Conservation (phyloP, 1,140 invertebrate genomes). For the Plectrocnemia conspersa region DNA sequence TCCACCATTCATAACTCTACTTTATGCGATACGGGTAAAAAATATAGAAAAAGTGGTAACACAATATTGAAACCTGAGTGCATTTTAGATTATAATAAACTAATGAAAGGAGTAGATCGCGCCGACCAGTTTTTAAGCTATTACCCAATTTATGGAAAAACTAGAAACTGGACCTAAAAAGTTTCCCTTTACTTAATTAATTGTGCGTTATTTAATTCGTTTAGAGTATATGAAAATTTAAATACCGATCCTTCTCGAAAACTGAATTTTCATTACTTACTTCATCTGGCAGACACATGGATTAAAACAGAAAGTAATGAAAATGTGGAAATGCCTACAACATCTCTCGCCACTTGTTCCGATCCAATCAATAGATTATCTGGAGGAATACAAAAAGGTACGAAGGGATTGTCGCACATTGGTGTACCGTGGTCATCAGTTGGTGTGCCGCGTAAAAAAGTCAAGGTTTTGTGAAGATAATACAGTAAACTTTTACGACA, state of each 20-base stretch:
- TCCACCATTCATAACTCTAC: conserved; percentile 32
- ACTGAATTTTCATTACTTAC: conserved; percentile 15
- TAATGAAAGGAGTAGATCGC: conserved; percentile 25
- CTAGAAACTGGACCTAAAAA: conserved; percentile 25
- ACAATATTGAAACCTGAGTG: conserved; percentile 29
- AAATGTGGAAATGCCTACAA: conserved; percentile 3
- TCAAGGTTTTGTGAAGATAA: too few relatives aligned
- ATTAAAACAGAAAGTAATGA: neutral
- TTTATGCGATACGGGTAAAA: conserved; percentile 29
- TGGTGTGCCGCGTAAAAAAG: too few relatives aligned
- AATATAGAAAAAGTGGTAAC: conserved; percentile 26
- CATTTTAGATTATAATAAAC: conserved; percentile 29
- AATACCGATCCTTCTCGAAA: neutral
- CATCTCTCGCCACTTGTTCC: neutral
- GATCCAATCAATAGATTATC: conserved; percentile 19
- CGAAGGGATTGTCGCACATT: conserved; percentile 3
- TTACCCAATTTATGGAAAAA: conserved; percentile 27
- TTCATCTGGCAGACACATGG: conserved; percentile 18
- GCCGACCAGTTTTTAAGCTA: conserved; percentile 25
- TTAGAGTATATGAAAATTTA: neutral
- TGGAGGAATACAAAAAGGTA: conserved; percentile 10
- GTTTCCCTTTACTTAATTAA: conserved; percentile 24
- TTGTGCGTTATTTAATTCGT: conserved; percentile 29
- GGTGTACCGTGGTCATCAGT: too few relatives aligned
- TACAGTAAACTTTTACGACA: too few relatives aligned